phyloP scores from a whole-genome alignment of 1,140 invertebrate species.

The Penaeus indicus region DNA sequence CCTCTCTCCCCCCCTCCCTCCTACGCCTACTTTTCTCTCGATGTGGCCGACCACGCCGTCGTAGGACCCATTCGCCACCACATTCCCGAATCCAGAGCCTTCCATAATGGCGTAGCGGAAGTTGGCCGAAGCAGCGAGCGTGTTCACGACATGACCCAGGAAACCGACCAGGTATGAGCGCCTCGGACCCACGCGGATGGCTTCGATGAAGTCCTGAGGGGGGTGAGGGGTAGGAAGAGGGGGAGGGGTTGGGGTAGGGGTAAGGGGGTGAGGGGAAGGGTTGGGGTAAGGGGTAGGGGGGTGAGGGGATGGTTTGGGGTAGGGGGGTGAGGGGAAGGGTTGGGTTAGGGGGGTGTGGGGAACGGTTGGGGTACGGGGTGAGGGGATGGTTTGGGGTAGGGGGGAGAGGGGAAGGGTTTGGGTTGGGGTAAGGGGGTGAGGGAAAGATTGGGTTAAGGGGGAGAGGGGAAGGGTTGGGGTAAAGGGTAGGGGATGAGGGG shows the following conservation, averaged over 20 bases:
- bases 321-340: no score
- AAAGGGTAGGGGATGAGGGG: no score
- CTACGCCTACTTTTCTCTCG: constrained; percentile 30
- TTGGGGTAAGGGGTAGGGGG: neutral
- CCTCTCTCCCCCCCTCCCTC: no score
- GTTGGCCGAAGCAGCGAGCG: constrained; percentile 9
- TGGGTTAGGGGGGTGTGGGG: no score
- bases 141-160: constrained; percentile 38
- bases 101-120: constrained; percentile 52
- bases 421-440: no score
- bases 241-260: neutral
- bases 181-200: constrained; percentile 31
- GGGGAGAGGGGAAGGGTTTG: no score
- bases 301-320: no score
- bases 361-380: no score
- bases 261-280: neutral
- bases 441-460: no score
- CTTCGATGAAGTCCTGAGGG: constrained; percentile 52
- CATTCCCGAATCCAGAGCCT: constrained; percentile 29
- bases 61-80: constrained; percentile 37
- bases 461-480: no score
- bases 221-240: neutral
- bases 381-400: no score
- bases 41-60: constrained; percentile 53
- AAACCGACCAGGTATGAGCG: constrained; percentile 26